A percentile compares a stretch with the other conserved stretches of the same genome.
These are phyloP conservation scores for Alosa alosa DNA, from an alignment of 2,113 vertebrate species.

Conservation along the genomic window DNA sequence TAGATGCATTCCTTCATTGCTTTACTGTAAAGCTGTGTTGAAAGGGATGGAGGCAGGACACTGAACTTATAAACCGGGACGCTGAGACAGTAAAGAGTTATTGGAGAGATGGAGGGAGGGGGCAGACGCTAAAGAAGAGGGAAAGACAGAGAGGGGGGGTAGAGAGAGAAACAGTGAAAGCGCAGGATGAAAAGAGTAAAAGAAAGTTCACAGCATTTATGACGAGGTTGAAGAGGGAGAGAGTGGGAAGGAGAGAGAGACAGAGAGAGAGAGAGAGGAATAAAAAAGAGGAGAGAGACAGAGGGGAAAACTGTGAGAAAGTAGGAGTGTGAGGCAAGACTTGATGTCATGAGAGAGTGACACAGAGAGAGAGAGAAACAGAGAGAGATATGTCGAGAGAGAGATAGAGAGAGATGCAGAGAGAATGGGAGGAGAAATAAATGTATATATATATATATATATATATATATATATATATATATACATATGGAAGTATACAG, in stretches of 20 bases:
- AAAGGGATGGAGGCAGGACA: neutral
- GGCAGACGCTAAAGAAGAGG: neutral
- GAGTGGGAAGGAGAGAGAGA: neutral
- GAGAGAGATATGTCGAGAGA: neutral
- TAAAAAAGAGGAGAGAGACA: neutral
- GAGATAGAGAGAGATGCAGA: neutral
- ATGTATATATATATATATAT: too few species aligned
- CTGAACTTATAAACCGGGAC: neutral
- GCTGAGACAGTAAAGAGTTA: conserved; percentile 7
- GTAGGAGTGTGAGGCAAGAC: neutral
- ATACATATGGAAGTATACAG: neutral
- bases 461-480: too few species aligned
- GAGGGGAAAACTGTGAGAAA: neutral
- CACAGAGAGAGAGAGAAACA: neutral
- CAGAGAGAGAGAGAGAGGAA: too few species aligned
- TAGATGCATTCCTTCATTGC: neutral
- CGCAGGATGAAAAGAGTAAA: too few species aligned
- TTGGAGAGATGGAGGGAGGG: neutral
- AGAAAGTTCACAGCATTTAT: too few species aligned
- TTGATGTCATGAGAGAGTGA: too few species aligned
- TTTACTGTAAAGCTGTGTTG: neutral
- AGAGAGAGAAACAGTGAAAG: neutral
- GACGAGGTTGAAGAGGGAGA: neutral
- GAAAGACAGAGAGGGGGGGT: neutral
- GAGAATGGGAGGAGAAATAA: neutral